Conservation (phyloP, 2,888 invertebrate genomes). For the Pheosia gnoma region DNA sequence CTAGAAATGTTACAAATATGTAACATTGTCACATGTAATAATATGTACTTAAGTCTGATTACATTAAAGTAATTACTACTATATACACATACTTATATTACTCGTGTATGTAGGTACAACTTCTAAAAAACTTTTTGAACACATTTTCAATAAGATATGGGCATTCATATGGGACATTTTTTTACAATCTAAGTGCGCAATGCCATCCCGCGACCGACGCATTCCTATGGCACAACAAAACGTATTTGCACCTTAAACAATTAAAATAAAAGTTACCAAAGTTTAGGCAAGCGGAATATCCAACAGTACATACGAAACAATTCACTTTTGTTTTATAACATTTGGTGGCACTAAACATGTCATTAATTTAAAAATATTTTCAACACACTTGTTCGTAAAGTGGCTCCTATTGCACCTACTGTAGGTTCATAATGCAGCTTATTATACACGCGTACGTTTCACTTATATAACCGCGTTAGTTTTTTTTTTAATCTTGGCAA, state of each 20-base stretch:
- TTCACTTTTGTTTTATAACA: slow-evolving; percentile 25
- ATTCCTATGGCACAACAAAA: slow-evolving; percentile 67
- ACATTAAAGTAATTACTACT: slow-evolving; percentile 53
- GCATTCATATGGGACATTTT: slow-evolving; percentile 74
- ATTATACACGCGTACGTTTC: too few species aligned
- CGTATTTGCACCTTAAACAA: slow-evolving; percentile 46
- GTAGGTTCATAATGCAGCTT: too few species aligned
- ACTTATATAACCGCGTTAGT: too few species aligned
- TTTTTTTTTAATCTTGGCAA: too few species aligned
- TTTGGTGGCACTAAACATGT: slow-evolving; percentile 1
- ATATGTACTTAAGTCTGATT: slow-evolving; percentile 26
- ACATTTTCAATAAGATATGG: slow-evolving; percentile 82
- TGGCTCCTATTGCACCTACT: too few species aligned
- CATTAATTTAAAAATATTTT: neutral
- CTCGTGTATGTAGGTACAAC: slow-evolving; percentile 68
- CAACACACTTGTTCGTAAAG: too few species aligned
- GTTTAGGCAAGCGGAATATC: slow-evolving; percentile 55
- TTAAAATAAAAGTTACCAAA: slow-evolving; percentile 33
- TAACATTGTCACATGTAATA: slow-evolving; percentile 40
- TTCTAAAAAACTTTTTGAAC: slow-evolving; percentile 77
- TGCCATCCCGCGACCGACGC: slow-evolving; percentile 41
- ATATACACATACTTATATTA: slow-evolving; percentile 68
- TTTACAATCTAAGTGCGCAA: slow-evolving; percentile 52
- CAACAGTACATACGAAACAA: slow-evolving; percentile 30
- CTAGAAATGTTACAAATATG: slow-evolving; percentile 48